phyloP scores from a whole-genome alignment of 2,113 vertebrate genomes.

The Bagarius yarrelli region DNA sequence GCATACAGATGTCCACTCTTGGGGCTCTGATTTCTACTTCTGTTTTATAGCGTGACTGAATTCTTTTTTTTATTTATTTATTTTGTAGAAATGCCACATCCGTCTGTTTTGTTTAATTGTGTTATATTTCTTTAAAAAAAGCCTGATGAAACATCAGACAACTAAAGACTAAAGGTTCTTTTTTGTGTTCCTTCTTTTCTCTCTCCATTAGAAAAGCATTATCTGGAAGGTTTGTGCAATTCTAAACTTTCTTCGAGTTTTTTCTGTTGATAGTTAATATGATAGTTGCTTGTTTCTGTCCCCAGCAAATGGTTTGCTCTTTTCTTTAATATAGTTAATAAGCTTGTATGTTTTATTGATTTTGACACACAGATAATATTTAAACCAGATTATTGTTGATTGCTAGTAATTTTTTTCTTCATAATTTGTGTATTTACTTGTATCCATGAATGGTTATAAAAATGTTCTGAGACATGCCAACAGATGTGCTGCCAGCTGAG shows the following conservation, averaged over 20 bases:
- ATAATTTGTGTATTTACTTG: neutral
- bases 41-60: neutral
- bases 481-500: no score
- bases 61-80: neutral
- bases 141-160: constrained; percentile 71
- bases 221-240: constrained; percentile 83
- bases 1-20: no score
- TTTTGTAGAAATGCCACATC: neutral
- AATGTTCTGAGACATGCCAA: no score
- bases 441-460: no score
- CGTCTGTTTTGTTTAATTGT: constrained; percentile 23
- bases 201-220: constrained; percentile 82
- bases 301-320: constrained; percentile 72
- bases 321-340: constrained; percentile 57
- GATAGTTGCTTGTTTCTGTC: constrained; percentile 70
- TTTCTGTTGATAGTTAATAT: constrained; percentile 56
- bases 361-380: neutral
- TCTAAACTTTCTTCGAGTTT: constrained; percentile 67
- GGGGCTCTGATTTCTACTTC: no score
- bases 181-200: constrained; percentile 65
- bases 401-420: neutral
- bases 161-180: constrained; percentile 73
- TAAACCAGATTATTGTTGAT: neutral
- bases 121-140: constrained; percentile 69
- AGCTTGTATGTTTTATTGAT: neutral